Evolutionary conservation across 2,888 invertebrate species (phyloP), one percentile per base, ranked within the genome.

Genomic region (Axea sp.): DNA sequence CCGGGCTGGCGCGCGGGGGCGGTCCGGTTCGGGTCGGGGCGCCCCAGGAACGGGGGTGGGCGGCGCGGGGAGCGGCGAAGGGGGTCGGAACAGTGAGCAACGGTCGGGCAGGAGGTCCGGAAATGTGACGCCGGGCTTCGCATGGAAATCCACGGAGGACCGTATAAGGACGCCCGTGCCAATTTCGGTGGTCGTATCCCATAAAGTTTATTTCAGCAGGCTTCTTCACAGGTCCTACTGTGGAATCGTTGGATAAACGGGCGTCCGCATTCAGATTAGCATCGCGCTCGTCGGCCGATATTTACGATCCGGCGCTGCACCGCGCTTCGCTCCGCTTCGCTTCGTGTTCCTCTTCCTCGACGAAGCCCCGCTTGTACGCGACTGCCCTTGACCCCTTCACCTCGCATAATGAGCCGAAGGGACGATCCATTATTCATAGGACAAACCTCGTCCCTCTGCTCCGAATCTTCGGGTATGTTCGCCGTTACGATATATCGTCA

Each of bases 241-340:
- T 57, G 74, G n/a, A 78, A 80, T 77, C 78, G 78, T 60, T 72
- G 73, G 65, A 67, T 77, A 78, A 82, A 81, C 74, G 79, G 82
- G 79, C 81, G 82, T 83, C 83, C 82, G 81, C 83, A 81, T 82
- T 81, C 77, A 81, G 84, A 84, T 84, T 83, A 83, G 81, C 81
- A 84, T 84, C 83, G 81, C 79, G 76, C 77, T 76, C 75, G 72
- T 57, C 74, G 73, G 77, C 76, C 75, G 71, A 62, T 60, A 69
- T 60, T 69, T 60, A 62, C 69, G 69, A 62, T 26, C 14, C 60
- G 19, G 60, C 33, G 37, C 14, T 28, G 60, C 33, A 35, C 14
- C 65, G 69, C 75, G 59, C 73, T 68, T 75, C 71, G 67, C n/a
- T n/a, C n/a, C n/a, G n/a, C n/a, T n/a, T n/a, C n/a, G n/a, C n/a